Conservation (phyloP, 1,140 invertebrate genomes). For the Ridgeia piscesae region DNA sequence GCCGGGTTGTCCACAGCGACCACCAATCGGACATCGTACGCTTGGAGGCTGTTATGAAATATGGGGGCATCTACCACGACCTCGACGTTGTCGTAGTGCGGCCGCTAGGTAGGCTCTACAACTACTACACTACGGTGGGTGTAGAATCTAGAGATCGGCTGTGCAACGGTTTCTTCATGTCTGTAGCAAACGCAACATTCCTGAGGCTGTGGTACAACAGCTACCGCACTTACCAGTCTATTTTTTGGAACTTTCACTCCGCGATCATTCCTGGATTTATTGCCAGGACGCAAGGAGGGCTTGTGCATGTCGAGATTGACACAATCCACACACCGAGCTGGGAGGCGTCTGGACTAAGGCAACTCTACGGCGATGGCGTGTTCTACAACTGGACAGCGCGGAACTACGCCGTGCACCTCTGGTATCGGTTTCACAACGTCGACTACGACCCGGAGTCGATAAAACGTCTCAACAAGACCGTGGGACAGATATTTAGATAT, state of each 20-base stretch:
- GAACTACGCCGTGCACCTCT: conserved; percentile 31
- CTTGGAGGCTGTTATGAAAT: conserved; percentile 12
- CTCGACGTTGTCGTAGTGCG: conserved; percentile 27
- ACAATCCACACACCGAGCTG: conserved; percentile 28
- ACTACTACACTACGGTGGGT: conserved; percentile 24
- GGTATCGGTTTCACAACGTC: conserved; percentile 23
- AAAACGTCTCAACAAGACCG: conserved; percentile 24
- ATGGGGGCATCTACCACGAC: conserved; percentile 29
- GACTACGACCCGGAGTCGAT: conserved; percentile 28
- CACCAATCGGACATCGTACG: conserved; percentile 29
- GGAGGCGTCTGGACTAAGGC: conserved; percentile 17
- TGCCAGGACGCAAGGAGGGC: neutral
- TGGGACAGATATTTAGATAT: conserved; percentile 25
- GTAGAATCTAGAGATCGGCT: conserved; percentile 24
- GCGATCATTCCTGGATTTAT: neutral
- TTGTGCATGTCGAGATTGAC: conserved; percentile 29
- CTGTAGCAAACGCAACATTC: conserved; percentile 18
- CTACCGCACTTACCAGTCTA: conserved; percentile 22
- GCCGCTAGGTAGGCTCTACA: conserved; percentile 14
- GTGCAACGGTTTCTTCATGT: conserved; percentile 27
- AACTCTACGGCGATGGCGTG: conserved; percentile 11
- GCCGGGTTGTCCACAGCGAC: conserved; percentile 15
- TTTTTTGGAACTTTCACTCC: conserved; percentile 20
- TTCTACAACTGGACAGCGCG: conserved; percentile 26
- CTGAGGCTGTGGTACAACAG: conserved; percentile 25